Conservation (phyloP, 2,113 vertebrate species). For the Acanthochromis polyacanthus region DNA sequence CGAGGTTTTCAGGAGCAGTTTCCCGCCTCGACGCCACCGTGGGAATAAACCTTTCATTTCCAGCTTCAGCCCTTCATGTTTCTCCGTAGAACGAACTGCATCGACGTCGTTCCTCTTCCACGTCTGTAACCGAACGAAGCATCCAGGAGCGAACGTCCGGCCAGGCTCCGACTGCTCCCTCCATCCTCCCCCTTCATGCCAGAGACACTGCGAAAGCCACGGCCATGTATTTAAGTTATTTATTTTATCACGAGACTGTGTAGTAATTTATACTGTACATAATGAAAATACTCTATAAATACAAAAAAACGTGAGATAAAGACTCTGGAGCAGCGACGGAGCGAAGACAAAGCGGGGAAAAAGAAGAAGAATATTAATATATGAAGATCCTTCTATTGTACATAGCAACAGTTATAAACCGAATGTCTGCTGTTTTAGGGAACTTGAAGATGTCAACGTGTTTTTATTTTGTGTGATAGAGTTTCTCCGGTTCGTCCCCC, state of each 20-base stretch:
- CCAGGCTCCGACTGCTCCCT: conserved; percentile 1
- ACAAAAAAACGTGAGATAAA: conserved; percentile 59
- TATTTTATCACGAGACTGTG: conserved; percentile 83
- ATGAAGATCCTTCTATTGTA: conserved; percentile 86
- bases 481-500: conserved; percentile 54
- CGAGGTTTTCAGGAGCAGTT: conserved; percentile 23
- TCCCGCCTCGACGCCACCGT: conserved; percentile 1
- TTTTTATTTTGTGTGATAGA: conserved; percentile 74
- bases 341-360: conserved; percentile 22
- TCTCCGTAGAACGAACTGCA: conserved; percentile 38
- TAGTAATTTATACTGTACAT: conserved; percentile 89
- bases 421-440: conserved; percentile 80
- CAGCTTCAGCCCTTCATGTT: background rate
- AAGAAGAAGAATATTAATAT: conserved; percentile 81
- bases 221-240: conserved; percentile 83
- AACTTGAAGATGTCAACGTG: conserved; percentile 65
- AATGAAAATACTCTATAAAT: conserved; percentile 83
- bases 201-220: conserved; percentile 77
- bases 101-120: background rate
- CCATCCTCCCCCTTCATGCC: conserved; percentile 10
- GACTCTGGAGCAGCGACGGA: conserved; percentile 33
- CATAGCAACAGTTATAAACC: conserved; percentile 71
- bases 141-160: conserved; percentile 16
- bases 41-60: conserved; percentile 8
- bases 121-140: conserved; percentile 19